Base-by-base conservation (phyloP, 1,140 invertebrate genomes). In the Odontomachus brunneus region DNA sequence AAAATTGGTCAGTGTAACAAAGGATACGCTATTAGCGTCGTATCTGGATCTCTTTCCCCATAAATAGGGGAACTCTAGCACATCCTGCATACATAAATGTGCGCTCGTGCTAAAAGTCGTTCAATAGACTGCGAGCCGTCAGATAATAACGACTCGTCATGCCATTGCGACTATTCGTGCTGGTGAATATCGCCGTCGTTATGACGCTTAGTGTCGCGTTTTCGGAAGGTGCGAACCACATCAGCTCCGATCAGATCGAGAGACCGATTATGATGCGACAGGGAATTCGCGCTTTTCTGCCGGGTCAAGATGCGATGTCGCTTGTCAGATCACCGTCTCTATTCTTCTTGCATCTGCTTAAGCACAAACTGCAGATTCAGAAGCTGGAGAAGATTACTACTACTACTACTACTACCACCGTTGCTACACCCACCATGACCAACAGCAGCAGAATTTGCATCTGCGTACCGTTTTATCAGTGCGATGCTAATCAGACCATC, bases 401-500 rank as follows among this genome's bases (percentile, higher is more conserved):
- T 0, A 85, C 80, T 0, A 60, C 85, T 0, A 2, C 81, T 2
- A 44, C 82, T 0, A 3, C 29, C 0, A 0, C 17, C 75, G 3
- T 0, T 2, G 15, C 29, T 33, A 33, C 38, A 44, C 29, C 83
- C 3, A 91, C 88, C 0, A 84, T 69, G 0, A 60, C 84, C 0
- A 9, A 72, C 3, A 14, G 66, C 29, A 22, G 82, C 0, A 15
- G 67, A 1, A 73, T 86, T 57, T 95, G 95, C 78, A 87, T 91
- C 29, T 95, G 95, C 81, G 94, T 95, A 0, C 94, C 94, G 5
- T 96, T 95, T 84, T 96, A 96, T 87, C 91, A 94, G 11, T 96
- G 96, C 71, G 86, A 93, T 38, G 87, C 92, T 33, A 95, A 95
- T 24, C 86, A 86, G 33, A 93, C 94, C 3, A 93, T 96, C 7